Conservation (phyloP, 2,797 vertebrate genomes). For the Catamblyrhynchus diadema region DNA sequence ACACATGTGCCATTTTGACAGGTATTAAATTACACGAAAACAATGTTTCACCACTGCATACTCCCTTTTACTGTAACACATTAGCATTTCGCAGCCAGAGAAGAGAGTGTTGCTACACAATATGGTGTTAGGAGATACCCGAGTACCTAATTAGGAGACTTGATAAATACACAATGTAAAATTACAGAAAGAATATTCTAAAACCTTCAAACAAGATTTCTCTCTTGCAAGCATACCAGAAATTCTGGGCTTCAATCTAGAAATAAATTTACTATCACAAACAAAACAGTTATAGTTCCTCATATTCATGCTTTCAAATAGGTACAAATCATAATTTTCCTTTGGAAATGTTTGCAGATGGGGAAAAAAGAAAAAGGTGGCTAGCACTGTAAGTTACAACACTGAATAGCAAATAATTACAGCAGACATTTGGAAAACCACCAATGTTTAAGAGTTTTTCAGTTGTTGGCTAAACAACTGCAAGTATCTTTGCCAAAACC, state of each 20-base stretch:
- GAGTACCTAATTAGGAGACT: background rate
- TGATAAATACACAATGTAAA: background rate
- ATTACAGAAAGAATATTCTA: background rate
- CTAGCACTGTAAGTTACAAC: background rate
- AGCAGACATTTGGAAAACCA: background rate
- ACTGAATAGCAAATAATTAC: background rate
- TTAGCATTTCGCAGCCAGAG: background rate
- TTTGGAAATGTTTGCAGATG: background rate
- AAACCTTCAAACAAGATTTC: background rate
- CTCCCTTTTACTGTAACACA: background rate
- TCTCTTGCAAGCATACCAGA: background rate
- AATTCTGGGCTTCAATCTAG: background rate
- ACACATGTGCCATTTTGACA: accelerated
- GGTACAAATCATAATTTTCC: background rate
- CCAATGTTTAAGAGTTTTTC: background rate
- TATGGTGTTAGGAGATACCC: background rate
- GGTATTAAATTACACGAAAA: background rate
- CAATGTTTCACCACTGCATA: background rate
- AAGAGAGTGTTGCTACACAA: background rate
- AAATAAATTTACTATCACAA: background rate
- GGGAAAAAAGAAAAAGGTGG: background rate
- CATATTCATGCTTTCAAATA: background rate
- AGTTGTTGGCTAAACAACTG: slow-evolving; percentile 22
- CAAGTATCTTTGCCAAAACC: slow-evolving; percentile 9
- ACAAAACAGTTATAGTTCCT: background rate